Evolutionary conservation across 2,113 vertebrate genomes (phyloP).

Genomic region (Pterocles orientalis): DNA sequence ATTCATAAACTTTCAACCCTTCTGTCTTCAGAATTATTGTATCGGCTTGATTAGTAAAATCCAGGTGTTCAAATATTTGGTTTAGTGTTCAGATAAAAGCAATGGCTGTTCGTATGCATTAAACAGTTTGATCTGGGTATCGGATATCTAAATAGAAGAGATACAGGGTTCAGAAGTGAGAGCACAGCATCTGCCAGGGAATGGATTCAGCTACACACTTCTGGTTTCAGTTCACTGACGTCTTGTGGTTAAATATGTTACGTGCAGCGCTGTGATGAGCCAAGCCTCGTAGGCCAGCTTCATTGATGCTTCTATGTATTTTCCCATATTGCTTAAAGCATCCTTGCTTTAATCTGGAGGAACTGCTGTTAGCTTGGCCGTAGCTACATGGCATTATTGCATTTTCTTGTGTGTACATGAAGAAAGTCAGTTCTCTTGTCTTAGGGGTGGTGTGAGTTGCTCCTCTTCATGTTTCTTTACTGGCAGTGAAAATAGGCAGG

Average conservation of each 20-base stretch:
- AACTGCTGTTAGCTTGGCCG: neutral
- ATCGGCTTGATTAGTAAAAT: neutral
- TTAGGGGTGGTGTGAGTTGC: neutral
- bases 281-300: neutral
- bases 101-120: neutral
- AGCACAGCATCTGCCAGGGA: neutral
- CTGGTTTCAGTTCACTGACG: neutral
- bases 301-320: neutral
- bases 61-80: neutral
- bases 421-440: neutral
- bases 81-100: neutral
- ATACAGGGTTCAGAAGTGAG: neutral
- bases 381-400: accelerated
- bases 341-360: neutral
- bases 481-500: neutral
- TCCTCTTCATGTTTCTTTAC: neutral
- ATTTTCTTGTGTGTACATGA: accelerated
- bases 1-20: neutral
- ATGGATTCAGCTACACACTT: neutral
- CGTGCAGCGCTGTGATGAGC: neutral
- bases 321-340: neutral
- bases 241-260: neutral
- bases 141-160: neutral
- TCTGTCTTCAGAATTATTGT: neutral
- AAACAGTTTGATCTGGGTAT: neutral